Evolutionary conservation across 2,797 vertebrate species (phyloP), one percentile per base, ranked within the genome.

Genomic region (Heliangelus exortis): DNA sequence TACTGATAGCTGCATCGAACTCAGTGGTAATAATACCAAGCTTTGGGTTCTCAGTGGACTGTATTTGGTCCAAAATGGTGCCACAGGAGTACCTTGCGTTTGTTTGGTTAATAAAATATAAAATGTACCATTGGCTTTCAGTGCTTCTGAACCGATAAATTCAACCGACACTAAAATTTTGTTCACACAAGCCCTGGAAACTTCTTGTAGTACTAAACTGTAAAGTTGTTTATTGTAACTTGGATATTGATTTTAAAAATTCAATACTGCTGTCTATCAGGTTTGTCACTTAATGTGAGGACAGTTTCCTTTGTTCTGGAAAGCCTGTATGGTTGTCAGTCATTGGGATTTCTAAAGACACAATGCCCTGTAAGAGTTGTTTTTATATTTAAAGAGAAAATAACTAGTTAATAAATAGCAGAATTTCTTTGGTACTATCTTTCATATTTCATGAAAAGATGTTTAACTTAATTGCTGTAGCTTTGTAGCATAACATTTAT

Each of bases 51-150:
- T 84, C 77, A 33, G 55, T 41, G 50, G 91, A 80, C 59, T 89
- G 48, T 33, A 68, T 16, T 15, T 67, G 12, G 29, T 89, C 90
- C 63, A 75, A 69, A 86, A 71, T 75, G 18, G 26, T 83, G 29
- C n/a, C 55, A 82, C 26, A 77, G 55, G 8, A 75, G 53, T 91
- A 80, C 57, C 90, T 96, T 31, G 59, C 65, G 28, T 93, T 90
- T 95, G 54, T 85, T 89, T 92, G 66, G 58, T 26, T 92, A 87
- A 87, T 89, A 95, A 93, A 96, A 94, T 75, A 92, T 75, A 72
- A 89, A 83, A 88, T 8, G 43, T 55, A 83, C 50, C 6, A 1
- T 11, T 61, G 65, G 8, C 36, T 91, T 65, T 87, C 41, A 53
- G 53, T 43, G 41, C 8, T 85, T 93, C 74, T 77, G 41, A 89